Conservation (phyloP, 2,113 vertebrate species). For the Xenopus borealis region DNA sequence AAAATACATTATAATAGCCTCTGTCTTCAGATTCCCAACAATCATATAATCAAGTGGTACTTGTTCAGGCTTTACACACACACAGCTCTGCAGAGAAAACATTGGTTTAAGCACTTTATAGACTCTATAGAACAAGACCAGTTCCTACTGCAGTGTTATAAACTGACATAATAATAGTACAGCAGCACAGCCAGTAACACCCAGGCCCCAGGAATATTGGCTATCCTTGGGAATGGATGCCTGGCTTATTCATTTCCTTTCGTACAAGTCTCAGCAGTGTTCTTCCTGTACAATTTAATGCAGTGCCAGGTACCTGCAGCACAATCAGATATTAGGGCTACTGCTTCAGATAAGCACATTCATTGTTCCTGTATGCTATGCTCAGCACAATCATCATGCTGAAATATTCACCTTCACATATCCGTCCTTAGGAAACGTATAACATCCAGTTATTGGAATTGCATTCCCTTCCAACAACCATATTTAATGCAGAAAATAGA, state of each 20-base stretch:
- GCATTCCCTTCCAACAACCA: background rate
- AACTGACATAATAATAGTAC: background rate
- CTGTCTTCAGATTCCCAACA: background rate
- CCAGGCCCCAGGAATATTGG: background rate
- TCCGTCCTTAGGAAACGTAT: too few species aligned
- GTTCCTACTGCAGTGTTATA: background rate
- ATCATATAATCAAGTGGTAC: background rate
- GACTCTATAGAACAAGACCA: background rate
- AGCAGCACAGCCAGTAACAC: background rate
- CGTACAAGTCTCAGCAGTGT: background rate
- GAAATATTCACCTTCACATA: background rate
- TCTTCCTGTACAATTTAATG: background rate
- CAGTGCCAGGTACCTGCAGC: background rate
- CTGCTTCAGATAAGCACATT: background rate
- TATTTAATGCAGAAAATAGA: background rate
- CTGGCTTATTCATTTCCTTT: constrained; percentile 6
- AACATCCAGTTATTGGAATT: background rate
- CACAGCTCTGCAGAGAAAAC: background rate
- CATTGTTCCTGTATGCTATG: background rate
- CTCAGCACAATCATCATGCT: background rate
- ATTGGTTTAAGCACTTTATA: background rate
- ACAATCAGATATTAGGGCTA: background rate
- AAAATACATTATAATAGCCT: too few species aligned
- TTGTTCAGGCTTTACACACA: constrained; percentile 3
- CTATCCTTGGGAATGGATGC: background rate